Conservation (phyloP, 1,140 invertebrate species). For the Ganaspis sp. region DNA sequence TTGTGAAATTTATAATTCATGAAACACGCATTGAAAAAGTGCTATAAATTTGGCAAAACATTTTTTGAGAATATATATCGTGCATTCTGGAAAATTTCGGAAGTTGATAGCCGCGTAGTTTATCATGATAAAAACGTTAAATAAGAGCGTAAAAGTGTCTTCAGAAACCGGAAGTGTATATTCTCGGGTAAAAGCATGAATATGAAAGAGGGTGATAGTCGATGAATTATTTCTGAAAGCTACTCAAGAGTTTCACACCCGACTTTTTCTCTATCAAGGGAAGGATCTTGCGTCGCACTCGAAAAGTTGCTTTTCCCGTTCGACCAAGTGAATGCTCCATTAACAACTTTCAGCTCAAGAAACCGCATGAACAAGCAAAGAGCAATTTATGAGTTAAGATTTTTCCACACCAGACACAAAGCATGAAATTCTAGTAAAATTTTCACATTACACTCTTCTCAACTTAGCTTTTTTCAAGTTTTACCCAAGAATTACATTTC, state of each 20-base stretch:
- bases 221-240: slow-evolving; percentile 46
- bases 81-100: background rate
- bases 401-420: slow-evolving; percentile 43
- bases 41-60: background rate
- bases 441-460: slow-evolving; percentile 5
- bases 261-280: slow-evolving; percentile 13
- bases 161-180: background rate
- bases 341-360: slow-evolving; percentile 46
- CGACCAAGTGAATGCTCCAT: slow-evolving; percentile 49
- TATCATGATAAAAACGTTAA: slow-evolving; percentile 18
- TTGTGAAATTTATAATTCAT: background rate
- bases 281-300: slow-evolving; percentile 23
- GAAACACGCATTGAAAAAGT: background rate
- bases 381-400: slow-evolving; percentile 46
- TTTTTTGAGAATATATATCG: background rate
- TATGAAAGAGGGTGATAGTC: slow-evolving; percentile 33
- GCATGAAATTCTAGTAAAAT: background rate
- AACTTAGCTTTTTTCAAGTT: slow-evolving; percentile 15
- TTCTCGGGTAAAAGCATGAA: background rate
- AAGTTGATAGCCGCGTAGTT: background rate
- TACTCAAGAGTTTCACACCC: slow-evolving; percentile 33
- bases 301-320: slow-evolving; percentile 42
- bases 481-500: background rate
- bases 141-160: slow-evolving; percentile 11
- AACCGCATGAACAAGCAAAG: slow-evolving; percentile 31